Conservation (phyloP, 2,797 vertebrate species). For the Selene dorsalis region DNA sequence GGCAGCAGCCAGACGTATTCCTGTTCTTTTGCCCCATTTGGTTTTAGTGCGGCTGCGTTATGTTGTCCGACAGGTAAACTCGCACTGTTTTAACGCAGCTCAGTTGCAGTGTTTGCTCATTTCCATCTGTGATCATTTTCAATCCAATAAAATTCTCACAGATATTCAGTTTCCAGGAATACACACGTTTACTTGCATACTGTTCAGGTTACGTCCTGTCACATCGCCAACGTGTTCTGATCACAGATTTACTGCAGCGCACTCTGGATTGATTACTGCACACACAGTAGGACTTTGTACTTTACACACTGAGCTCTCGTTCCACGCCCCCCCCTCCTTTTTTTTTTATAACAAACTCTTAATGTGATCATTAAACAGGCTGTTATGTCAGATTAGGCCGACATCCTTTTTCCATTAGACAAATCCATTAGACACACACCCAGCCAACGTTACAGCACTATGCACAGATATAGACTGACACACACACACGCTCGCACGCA, state of each 20-base stretch:
- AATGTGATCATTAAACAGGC: constrained; percentile 40
- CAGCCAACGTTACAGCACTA: constrained; percentile 28
- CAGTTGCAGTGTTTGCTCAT: constrained; percentile 1
- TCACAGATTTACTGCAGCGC: constrained; percentile 54
- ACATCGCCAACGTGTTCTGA: constrained; percentile 39
- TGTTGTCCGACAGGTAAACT: constrained; percentile 24
- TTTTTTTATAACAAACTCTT: constrained; percentile 38
- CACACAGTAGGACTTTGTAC: constrained; percentile 40
- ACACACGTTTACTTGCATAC: constrained; percentile 34
- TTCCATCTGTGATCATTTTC: constrained; percentile 54
- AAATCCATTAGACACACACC: constrained; percentile 63
- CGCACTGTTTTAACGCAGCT: constrained; percentile 6
- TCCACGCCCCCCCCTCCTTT: not conserved
- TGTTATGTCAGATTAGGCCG: constrained; percentile 49
- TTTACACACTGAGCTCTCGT: constrained; percentile 21
- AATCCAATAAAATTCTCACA: constrained; percentile 56
- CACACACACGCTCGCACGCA: not conserved
- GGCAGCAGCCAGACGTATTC: constrained; percentile 6
- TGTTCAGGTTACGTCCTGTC: constrained; percentile 52
- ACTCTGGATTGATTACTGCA: constrained; percentile 38
- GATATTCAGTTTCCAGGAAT: constrained; percentile 56
- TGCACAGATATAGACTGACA: constrained; percentile 25
- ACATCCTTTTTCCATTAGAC: constrained; percentile 68
- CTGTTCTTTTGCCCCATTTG: constrained; percentile 16
- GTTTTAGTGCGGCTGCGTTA: not conserved